Evolutionary conservation across 2,888 invertebrate genomes (phyloP), one percentile per base, ranked within the genome.

Genomic region (Busseola fusca): DNA sequence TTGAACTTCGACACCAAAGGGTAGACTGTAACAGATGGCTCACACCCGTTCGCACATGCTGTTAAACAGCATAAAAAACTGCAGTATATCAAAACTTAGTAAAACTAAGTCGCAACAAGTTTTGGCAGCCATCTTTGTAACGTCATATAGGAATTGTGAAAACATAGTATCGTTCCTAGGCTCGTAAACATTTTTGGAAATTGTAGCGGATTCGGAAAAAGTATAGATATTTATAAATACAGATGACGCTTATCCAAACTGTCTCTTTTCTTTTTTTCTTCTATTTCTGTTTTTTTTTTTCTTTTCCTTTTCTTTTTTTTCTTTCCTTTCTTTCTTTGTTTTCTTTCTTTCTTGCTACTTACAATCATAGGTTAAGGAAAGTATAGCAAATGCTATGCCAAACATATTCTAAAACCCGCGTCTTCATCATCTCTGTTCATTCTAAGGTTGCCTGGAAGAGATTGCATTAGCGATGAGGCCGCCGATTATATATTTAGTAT

Each of bases 21-120:
- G 73, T 72, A 75, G 48, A 66, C 21, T 18, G 82, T 76, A 82
- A 80, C 85, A 83, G 77, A 83, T 86, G 86, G 77, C 72, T 12
- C 27, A 48, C 60, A 69, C 68, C 52, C 69, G 69, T 75, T 70
- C 70, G 65, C 77, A 83, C 64, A 74, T 58, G 67, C 58, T 67
- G 76, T 67, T 72, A 67, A 76, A 71, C 68, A 76, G 73, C 57
- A 72, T 79, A 84, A 83, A 86, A 40, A 84, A 85, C 75, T 83
- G 82, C 86, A 86, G 77, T 87, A 70, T 87, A 87, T 87, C 87
- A 87, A 81, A 87, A 86, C 84, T 87, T 78, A 69, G 21, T 37
- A 12, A 30, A 81, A 72, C 73, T 84, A 58, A 65, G 64, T 79
- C 65, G 76, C 73, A 74, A 85, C 76, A 80, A 80, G 76, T 83